Evolutionary conservation across 1,140 invertebrate species (phyloP).

Genomic region (Mercenaria mercenaria): DNA sequence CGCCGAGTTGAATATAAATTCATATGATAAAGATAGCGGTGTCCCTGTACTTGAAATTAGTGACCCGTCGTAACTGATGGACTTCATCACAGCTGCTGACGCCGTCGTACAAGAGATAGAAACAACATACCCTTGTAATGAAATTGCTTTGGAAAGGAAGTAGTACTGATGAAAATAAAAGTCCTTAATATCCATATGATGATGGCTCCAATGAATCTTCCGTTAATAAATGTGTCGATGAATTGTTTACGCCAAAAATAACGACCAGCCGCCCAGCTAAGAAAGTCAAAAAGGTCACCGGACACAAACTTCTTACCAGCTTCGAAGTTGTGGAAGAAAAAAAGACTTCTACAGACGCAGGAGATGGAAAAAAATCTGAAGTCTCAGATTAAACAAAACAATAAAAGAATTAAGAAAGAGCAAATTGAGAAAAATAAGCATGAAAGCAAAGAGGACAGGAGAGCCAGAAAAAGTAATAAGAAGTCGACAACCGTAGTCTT

Average conservation of each 20-base stretch:
- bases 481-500: neutral
- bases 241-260: constrained; percentile 2
- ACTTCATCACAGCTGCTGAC: neutral
- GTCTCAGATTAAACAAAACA: neutral
- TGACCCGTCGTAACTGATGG: neutral
- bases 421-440: neutral
- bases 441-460: neutral
- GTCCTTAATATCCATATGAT: no score
- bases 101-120: neutral
- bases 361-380: neutral
- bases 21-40: neutral
- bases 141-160: neutral
- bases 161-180: neutral
- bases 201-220: neutral
- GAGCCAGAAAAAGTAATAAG: neutral
- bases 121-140: neutral
- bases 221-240: neutral
- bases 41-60: constrained; percentile 8
- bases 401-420: constrained; percentile 3
- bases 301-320: constrained; percentile 14
- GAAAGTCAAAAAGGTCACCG: neutral
- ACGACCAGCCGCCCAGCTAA: neutral
- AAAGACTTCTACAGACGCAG: neutral
- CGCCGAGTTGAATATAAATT: neutral
- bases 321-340: neutral